Base-by-base conservation (phyloP, 1,140 invertebrate species). In the fruit fly (Drosophila melanogaster) region DNA sequence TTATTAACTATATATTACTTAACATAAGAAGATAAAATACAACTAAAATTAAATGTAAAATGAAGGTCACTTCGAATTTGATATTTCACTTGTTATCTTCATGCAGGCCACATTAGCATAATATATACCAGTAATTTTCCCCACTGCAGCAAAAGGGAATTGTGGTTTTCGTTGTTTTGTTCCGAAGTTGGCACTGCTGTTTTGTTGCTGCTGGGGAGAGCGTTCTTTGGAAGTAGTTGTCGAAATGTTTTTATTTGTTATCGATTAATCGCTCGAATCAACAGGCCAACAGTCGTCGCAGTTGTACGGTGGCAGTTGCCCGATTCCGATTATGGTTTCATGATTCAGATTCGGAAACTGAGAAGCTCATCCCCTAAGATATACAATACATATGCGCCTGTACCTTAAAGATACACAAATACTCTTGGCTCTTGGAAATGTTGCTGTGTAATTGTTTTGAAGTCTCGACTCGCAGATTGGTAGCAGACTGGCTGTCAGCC, bases 161-260 rank as follows among this genome's bases (percentile, higher is more conserved):
- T 22, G 30, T 17, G 24, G 35, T 30, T 14, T 38, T 12, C 46
- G 8, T 38, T 57, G 47, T 73, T 17, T 38, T 37, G 43, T 50
- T 57, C 49, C 66, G 65, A 30, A 64, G 69, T 64, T 61, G 66
- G 35, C 66, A 71, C 44, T 58, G 55, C 66, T 57, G 65, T 59
- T 53, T 70, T 19, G 69, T 33, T 37, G 37, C 37, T 38, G 53
- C 37, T 26, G 37, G 37, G 37, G 37, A 40, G 53, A 14, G 37
- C 65, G 58, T 87, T 87, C 84, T 47, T 58, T 79, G 84, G 84
- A 89, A 87, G 84, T 80, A 89, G 84, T 89, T 89, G 84, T 89
- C 84, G 84, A 89, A 89, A 89, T 87, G 80, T 90, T 90, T 87
- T 90, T 87, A 87, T 90, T 90, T 90, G 87, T 90, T 90, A 90